Evolutionary conservation across 2,113 vertebrate genomes (phyloP).

Genomic region (Sakesphorus luctuosus): DNA sequence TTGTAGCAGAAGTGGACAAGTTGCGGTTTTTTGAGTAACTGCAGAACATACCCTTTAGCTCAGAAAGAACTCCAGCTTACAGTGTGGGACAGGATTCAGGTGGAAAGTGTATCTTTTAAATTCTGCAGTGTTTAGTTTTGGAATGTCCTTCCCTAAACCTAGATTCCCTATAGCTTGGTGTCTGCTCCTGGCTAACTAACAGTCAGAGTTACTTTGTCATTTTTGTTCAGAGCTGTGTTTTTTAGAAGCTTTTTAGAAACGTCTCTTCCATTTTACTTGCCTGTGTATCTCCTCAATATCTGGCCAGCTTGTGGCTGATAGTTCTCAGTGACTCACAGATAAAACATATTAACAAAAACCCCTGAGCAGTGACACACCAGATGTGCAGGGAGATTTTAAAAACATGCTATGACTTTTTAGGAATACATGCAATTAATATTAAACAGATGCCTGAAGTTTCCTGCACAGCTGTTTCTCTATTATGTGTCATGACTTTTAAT

Average conservation of each 20-base stretch:
- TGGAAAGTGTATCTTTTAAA: neutral
- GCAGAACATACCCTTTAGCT: neutral
- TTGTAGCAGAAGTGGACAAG: neutral
- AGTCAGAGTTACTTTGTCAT: neutral
- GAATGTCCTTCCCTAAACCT: neutral
- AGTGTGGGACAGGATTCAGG: neutral
- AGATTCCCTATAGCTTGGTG: neutral
- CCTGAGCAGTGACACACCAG: conserved; percentile 37
- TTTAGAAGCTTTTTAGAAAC: neutral
- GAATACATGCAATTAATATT: conserved; percentile 68
- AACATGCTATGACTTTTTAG: conserved; percentile 65
- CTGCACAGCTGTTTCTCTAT: conserved; percentile 61
- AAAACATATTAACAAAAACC: conserved; percentile 2
- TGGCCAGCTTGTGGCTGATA: conserved; percentile 11
- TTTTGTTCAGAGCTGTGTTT: neutral
- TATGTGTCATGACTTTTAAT: conserved; percentile 55
- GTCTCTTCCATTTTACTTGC: conserved; percentile 3
- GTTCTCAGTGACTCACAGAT: conserved; percentile 43
- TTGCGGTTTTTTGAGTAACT: neutral
- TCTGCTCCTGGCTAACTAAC: neutral
- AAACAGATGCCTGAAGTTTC: conserved; percentile 66
- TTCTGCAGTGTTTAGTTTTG: neutral
- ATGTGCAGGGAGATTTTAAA: conserved; percentile 61
- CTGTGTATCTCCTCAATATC: neutral
- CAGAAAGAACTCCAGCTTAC: neutral